A percentile compares a stretch with the other conserved stretches of the same genome.
Evolutionary conservation across 1,140 invertebrate species (phyloP).

Genomic region (Drosophila kohkoa): DNA sequence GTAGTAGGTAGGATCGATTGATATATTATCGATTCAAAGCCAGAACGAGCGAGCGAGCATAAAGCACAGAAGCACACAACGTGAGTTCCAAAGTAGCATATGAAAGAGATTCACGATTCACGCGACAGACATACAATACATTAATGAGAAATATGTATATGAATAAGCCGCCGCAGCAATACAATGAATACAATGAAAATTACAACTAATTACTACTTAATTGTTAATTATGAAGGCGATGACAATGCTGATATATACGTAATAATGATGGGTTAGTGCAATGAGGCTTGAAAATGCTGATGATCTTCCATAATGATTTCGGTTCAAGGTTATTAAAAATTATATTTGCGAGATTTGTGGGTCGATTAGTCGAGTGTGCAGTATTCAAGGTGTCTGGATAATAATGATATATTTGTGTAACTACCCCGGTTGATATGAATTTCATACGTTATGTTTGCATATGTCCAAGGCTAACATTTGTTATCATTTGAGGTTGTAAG

Average conservation of each 20-base stretch:
- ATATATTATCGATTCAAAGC: conserved; percentile 27
- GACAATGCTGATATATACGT: conserved; percentile 48
- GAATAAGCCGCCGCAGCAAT: conserved; percentile 12
- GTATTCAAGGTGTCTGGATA: neutral
- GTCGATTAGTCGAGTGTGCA: conserved; percentile 38
- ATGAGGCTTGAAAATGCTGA: conserved; percentile 57
- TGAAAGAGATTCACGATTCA: conserved; percentile 63
- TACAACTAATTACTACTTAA: conserved; percentile 24
- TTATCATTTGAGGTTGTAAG: neutral
- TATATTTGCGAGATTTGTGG: conserved; percentile 8
- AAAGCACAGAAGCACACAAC: conserved; percentile 65
- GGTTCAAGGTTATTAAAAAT: conserved; percentile 13
- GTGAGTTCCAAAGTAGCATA: conserved; percentile 72
- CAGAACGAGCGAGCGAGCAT: conserved; percentile 44
- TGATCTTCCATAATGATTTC: conserved; percentile 21
- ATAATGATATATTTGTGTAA: conserved; percentile 5
- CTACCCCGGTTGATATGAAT: neutral
- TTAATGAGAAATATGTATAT: conserved; percentile 47
- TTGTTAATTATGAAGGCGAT: conserved; percentile 57
- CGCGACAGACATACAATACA: conserved; percentile 49
- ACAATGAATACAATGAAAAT: conserved; percentile 15
- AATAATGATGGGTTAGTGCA: conserved; percentile 28
- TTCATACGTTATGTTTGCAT: conserved; percentile 4
- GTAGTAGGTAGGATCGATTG: conserved; percentile 7
- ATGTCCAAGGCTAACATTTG: conserved; percentile 12